phyloP scores from a whole-genome alignment of 2,797 vertebrate species.

The Rhinichthys osculus region DNA sequence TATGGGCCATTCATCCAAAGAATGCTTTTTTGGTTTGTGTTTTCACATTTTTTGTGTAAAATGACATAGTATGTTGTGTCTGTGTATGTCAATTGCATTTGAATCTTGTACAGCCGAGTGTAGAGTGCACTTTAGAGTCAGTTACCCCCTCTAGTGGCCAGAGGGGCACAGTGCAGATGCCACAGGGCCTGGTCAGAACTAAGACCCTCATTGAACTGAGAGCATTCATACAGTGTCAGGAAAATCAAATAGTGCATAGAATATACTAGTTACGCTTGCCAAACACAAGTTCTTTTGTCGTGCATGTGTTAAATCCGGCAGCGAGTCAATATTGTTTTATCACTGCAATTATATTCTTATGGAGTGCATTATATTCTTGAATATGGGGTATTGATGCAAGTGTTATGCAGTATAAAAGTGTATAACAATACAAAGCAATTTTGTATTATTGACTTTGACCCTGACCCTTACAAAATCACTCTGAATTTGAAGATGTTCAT shows the following conservation, averaged over 20 bases:
- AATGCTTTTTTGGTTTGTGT: not conserved
- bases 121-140: conserved; percentile 48
- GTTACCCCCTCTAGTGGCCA: conserved; percentile 62
- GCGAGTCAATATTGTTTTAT: conserved; percentile 31
- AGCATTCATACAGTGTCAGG: not conserved
- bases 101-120: not conserved
- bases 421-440: conserved; percentile 20
- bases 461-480: conserved; percentile 9
- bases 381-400: conserved; percentile 3
- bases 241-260: not conserved
- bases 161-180: conserved; percentile 16
- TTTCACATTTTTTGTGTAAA: not conserved
- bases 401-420: conserved; percentile 9
- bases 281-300: conserved; percentile 6
- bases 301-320: conserved; percentile 1
- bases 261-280: not conserved
- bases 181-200: not conserved
- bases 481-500: conserved; percentile 7
- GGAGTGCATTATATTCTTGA: conserved; percentile 25
- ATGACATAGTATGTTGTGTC: not conserved
- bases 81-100: not conserved
- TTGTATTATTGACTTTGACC: conserved; percentile 21
- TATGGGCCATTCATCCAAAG: not conserved
- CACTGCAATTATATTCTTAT: conserved; percentile 19
- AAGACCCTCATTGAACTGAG: not conserved